Evolutionary conservation across 1,140 invertebrate genomes (phyloP).

Genomic region (Rhysida immarginata): DNA sequence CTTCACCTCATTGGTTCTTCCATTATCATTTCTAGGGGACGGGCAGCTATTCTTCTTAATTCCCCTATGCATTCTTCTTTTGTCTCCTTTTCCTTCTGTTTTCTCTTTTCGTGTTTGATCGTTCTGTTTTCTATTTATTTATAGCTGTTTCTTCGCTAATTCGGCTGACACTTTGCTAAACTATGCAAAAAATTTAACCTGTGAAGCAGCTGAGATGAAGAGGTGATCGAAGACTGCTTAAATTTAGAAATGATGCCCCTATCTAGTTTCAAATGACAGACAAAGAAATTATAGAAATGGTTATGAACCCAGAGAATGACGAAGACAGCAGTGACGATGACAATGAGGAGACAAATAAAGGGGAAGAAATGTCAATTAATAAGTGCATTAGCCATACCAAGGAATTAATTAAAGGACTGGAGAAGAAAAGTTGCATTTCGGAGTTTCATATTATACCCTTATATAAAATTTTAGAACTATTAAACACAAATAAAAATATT

Average conservation of each 20-base stretch:
- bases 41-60: too few relatives aligned
- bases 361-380: not conserved
- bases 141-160: too few relatives aligned
- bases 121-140: too few relatives aligned
- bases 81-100: too few relatives aligned
- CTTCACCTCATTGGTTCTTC: too few relatives aligned
- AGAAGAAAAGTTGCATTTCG: not conserved
- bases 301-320: not conserved
- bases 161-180: too few relatives aligned
- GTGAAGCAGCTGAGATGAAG: not conserved
- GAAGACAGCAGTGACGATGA: not conserved
- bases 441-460: not conserved
- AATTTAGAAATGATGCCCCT: not conserved
- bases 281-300: not conserved
- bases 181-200: not conserved
- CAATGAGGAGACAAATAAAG: not conserved
- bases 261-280: not conserved
- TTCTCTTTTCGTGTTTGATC: too few relatives aligned
- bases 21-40: too few relatives aligned
- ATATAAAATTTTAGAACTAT: not conserved
- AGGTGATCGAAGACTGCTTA: not conserved
- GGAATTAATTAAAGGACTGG: not conserved
- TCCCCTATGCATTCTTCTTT: too few relatives aligned
- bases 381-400: not conserved
- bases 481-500: not conserved